Conservation (phyloP, 2,888 invertebrate genomes). For the Didymodactylos carnosus region DNA sequence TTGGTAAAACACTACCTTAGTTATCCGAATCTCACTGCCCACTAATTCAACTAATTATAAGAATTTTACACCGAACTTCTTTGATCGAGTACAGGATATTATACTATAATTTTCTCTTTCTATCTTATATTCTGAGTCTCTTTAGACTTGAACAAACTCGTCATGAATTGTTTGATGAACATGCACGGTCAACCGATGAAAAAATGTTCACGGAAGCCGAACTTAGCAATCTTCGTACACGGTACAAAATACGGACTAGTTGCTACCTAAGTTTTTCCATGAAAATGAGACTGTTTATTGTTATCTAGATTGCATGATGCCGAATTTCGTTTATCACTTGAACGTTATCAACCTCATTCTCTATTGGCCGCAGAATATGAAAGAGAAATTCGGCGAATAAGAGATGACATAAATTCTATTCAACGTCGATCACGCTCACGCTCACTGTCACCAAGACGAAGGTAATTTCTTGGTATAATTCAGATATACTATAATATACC, state of each 20-base stretch:
- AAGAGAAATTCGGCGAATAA: conserved; percentile 26
- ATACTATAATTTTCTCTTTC: not conserved
- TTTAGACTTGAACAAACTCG: conserved; percentile 27
- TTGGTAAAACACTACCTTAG: no score
- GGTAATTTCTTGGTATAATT: not conserved
- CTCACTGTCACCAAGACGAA: not conserved
- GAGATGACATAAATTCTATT: conserved; percentile 24
- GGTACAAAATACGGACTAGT: conserved; percentile 22
- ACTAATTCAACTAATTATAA: no score
- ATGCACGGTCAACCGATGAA: conserved; percentile 25
- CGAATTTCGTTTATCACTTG: not conserved
- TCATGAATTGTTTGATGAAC: conserved; percentile 24
- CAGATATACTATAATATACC: not conserved
- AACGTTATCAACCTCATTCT: conserved; percentile 20
- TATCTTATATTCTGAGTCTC: not conserved
- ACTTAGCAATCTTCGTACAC: conserved; percentile 24
- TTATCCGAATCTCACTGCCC: no score
- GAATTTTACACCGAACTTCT: no score
- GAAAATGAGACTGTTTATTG: not conserved
- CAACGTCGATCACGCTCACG: not conserved
- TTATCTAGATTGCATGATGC: not conserved
- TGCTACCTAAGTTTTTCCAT: not conserved
- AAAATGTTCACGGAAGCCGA: conserved; percentile 31
- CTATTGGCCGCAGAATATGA: conserved; percentile 28
- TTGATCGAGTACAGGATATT: not conserved